Percentiles rank a stretch among this genome's conserved stretches.
Evolutionary conservation across 2,797 vertebrate species (phyloP).

Genomic region (Helicolenus hilgendorfi): DNA sequence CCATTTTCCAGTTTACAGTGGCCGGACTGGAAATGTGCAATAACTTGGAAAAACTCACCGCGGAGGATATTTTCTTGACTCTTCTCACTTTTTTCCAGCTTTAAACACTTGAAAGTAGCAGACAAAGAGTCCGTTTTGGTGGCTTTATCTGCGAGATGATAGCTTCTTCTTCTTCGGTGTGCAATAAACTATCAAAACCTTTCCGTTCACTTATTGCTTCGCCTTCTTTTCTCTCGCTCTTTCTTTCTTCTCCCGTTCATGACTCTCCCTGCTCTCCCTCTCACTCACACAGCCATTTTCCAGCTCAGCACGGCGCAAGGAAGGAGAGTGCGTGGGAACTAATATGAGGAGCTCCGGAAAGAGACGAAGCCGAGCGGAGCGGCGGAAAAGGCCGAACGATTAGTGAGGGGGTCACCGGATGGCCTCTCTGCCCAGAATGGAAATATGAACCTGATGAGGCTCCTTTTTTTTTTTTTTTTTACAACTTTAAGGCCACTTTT

Average conservation of each 20-base stretch:
- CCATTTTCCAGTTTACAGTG: constrained; percentile 85
- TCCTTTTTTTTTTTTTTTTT: too few species aligned
- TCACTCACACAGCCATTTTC: constrained; percentile 87
- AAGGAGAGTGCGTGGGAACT: constrained; percentile 82
- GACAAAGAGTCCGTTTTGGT: background rate
- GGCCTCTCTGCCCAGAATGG: constrained; percentile 6
- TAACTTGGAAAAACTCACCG: constrained; percentile 89
- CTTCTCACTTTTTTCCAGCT: constrained; percentile 68
- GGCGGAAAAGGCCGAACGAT: constrained; percentile 74
- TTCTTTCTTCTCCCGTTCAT: constrained; percentile 77
- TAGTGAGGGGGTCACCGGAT: constrained; percentile 33
- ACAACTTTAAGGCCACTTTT: background rate
- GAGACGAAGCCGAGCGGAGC: constrained; percentile 64
- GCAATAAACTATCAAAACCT: constrained; percentile 2
- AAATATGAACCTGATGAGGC: constrained; percentile 29
- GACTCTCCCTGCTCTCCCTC: constrained; percentile 81
- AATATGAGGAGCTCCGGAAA: constrained; percentile 75
- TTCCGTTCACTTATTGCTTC: constrained; percentile 17
- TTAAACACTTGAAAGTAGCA: constrained; percentile 10
- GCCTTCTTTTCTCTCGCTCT: constrained; percentile 59
- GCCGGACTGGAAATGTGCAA: constrained; percentile 85
- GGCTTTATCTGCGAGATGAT: background rate
- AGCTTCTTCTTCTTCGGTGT: background rate
- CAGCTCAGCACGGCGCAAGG: constrained; percentile 83
- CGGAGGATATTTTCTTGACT: constrained; percentile 61